Conservation (phyloP, 2,113 vertebrate genomes). For the Pelodiscus sinensis region DNA sequence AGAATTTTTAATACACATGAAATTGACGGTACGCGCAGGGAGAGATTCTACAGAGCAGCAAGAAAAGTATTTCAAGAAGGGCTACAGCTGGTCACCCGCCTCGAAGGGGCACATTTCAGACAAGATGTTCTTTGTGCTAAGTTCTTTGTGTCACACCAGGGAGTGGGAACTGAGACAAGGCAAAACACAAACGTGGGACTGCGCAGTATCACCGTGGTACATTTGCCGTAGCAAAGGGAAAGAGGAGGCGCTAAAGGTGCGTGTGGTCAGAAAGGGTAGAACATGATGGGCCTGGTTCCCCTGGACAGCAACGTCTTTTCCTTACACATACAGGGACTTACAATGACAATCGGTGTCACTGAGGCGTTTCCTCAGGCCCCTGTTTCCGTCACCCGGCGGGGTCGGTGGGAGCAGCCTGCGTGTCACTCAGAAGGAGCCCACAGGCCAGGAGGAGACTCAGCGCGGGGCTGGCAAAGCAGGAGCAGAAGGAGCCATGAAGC, state of each 20-base stretch:
- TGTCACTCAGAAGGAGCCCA: neutral
- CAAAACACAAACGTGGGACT: no score
- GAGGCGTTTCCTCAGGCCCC: no score
- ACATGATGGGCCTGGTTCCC: neutral
- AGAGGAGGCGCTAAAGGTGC: neutral
- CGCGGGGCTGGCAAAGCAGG: neutral
- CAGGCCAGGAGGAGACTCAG: neutral
- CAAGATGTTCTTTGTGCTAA: neutral
- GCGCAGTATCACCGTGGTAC: neutral
- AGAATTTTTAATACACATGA: neutral
- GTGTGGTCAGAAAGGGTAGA: neutral
- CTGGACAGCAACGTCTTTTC: neutral
- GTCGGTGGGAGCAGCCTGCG: neutral
- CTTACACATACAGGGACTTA: no score
- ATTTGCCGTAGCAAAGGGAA: neutral
- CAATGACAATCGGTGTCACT: no score
- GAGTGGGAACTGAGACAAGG: no score
- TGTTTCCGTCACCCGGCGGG: neutral
- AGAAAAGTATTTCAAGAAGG: neutral
- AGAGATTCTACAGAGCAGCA: neutral
- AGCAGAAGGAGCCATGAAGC: neutral
- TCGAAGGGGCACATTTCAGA: neutral
- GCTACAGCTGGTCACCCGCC: fast-evolving
- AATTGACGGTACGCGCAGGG: neutral
- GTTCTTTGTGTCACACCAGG: neutral